Evolutionary conservation across 2,797 vertebrate species (phyloP), one percentile per base, ranked within the genome.

Genomic region (Crypturellus tataupa): DNA sequence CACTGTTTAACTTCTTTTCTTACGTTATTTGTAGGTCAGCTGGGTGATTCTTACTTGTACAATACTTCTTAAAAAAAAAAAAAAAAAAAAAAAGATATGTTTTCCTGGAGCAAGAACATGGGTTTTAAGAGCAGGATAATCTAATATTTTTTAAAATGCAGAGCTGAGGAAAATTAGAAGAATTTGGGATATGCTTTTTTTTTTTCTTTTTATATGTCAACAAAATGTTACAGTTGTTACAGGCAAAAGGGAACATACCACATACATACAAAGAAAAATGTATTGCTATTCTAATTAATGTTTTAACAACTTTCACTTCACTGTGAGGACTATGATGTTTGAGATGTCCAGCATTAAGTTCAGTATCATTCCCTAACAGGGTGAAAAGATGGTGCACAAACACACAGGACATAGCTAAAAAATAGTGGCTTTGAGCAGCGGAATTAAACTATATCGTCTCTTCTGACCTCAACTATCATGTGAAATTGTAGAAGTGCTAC

Each of bases 41-140:
- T 69, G 35, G 8, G 18, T 67, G 18, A 79, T 62, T 65, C 78
- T 59, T 10, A 79, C 12, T 71, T 46, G 3, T 62, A 35, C 21
- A 46, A 42, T 58, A 29, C 6, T 35, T 77, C 55, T 80, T 62
- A 25, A 69, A 90, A 85, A 77, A 62, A 37, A 8, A 90, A 85
- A 72, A 62, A 33, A 8, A 37, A 8, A 68, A 89, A 85, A 77
- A 62, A 33, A 6, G 44, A 8, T 19, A 77, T 44, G 46, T 31
- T 69, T 82, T 85, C 33, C 37, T 33, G 62, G 20, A 86, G 46
- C 13, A 77, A 77, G 79, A 67, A 1, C 14, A 18, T 14, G 18
- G 31, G 2, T 62, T 88, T 72, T 44, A 88, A 79, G 64, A 7
- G 47, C 37, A 62, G 13, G 10, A 62, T 72, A 39, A 49, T 58